Evolutionary conservation across 2,113 vertebrate genomes (phyloP).

Genomic region (Poeciliopsis turrubarensis): DNA sequence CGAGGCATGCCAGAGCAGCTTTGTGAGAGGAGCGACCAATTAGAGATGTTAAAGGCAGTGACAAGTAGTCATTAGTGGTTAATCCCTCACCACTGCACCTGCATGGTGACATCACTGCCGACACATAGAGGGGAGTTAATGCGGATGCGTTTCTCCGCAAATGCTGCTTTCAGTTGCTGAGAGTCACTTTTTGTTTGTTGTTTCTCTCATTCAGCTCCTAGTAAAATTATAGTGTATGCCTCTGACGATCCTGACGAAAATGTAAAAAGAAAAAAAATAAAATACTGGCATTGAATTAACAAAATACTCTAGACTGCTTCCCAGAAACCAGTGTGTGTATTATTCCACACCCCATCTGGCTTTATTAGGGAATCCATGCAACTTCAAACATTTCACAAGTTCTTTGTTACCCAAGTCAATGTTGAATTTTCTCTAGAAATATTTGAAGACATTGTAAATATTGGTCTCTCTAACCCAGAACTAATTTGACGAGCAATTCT

Average conservation of each 20-base stretch:
- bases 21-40: constrained; percentile 41
- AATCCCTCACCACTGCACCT: constrained; percentile 60
- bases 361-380: background rate
- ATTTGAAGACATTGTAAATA: background rate
- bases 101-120: constrained; percentile 50
- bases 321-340: background rate
- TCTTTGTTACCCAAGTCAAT: background rate
- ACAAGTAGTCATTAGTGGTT: constrained; percentile 59
- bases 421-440: background rate
- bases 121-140: constrained; percentile 12
- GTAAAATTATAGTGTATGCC: background rate
- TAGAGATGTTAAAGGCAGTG: constrained; percentile 52
- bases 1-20: constrained; percentile 19
- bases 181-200: too few relatives aligned
- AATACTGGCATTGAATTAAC: background rate
- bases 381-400: background rate
- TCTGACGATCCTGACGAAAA: background rate
- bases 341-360: background rate
- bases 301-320: background rate
- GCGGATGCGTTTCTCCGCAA: constrained; percentile 10
- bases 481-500: background rate
- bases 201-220: background rate
- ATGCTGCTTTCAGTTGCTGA: constrained; percentile 1
- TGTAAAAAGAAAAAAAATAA: background rate
- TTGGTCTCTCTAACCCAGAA: background rate